Percentiles rank a stretch among this genome's conserved stretches.
phyloP scores from a whole-genome alignment of 2,888 invertebrate genomes.

The Plusia festucae region DNA sequence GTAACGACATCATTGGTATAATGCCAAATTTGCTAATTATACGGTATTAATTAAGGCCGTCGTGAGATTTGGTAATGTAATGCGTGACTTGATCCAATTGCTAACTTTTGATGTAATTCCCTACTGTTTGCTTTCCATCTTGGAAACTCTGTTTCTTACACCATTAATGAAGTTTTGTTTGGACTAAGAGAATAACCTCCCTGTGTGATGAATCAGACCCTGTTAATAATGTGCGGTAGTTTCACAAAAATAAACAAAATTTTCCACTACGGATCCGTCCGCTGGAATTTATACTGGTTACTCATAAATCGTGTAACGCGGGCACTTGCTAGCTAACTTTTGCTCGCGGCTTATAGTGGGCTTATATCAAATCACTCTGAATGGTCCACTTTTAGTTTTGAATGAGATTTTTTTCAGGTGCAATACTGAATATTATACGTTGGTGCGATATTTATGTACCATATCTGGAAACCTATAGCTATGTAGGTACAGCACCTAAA shows the following conservation, averaged over 20 bases:
- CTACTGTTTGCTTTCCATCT: neutral
- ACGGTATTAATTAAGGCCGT: constrained; percentile 1
- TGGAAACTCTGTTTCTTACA: neutral
- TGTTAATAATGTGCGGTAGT: constrained; percentile 22
- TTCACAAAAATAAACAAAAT: constrained; percentile 48
- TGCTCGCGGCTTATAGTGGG: constrained; percentile 14
- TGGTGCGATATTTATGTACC: too few relatives aligned
- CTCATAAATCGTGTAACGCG: constrained; percentile 47
- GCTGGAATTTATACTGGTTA: constrained; percentile 42
- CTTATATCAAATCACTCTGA: constrained; percentile 33
- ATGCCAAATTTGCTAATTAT: constrained; percentile 5
- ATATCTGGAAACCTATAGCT: too few relatives aligned
- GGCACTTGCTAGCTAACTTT: constrained; percentile 47
- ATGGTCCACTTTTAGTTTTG: constrained; percentile 12
- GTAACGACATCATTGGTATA: constrained; percentile 1
- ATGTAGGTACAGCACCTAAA: too few relatives aligned
- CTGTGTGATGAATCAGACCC: neutral
- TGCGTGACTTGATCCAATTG: constrained; percentile 7
- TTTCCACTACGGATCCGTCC: constrained; percentile 52
- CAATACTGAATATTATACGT: too few relatives aligned
- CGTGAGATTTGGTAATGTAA: constrained; percentile 2
- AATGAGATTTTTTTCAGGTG: too few relatives aligned
- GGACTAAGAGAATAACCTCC: too few relatives aligned
- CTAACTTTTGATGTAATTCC: constrained; percentile 7
- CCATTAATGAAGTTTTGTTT: too few relatives aligned